Evolutionary conservation across 1,140 invertebrate species (phyloP).

Genomic region (Drosophila parvula): DNA sequence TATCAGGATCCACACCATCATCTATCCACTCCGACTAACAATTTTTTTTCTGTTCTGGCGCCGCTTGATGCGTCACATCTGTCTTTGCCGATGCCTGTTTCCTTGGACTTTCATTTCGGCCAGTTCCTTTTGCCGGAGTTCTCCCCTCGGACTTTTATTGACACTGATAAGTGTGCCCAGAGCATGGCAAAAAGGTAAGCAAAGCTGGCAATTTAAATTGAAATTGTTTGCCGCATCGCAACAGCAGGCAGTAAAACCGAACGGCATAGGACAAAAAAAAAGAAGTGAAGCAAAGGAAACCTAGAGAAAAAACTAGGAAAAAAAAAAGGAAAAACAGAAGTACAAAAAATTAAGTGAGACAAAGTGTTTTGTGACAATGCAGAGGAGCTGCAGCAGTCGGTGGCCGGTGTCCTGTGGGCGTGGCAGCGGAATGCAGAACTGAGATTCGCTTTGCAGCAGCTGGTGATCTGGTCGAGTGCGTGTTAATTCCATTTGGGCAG

Average conservation of each 20-base stretch:
- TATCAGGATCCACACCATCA: slow-evolving; percentile 22
- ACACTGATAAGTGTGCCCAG: slow-evolving; percentile 80
- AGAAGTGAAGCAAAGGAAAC: slow-evolving; percentile 6
- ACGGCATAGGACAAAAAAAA: slow-evolving; percentile 32
- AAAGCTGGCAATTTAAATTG: slow-evolving; percentile 81
- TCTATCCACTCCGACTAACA: slow-evolving; percentile 28
- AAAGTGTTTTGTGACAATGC: slow-evolving; percentile 80
- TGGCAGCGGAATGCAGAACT: slow-evolving; percentile 35
- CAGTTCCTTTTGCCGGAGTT: slow-evolving; percentile 43
- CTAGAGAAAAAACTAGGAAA: slow-evolving; percentile 32
- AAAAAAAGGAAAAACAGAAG: slow-evolving; percentile 45
- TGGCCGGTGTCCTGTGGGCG: background rate
- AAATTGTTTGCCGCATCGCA: slow-evolving; percentile 78
- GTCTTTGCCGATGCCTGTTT: slow-evolving; percentile 37
- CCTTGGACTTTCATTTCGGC: slow-evolving; percentile 25
- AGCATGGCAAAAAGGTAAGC: slow-evolving; percentile 74
- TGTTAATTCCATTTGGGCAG: slow-evolving; percentile 78
- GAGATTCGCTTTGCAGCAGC: slow-evolving; percentile 23
- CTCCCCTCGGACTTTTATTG: slow-evolving; percentile 77
- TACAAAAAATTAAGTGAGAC: slow-evolving; percentile 80
- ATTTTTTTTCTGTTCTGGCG: slow-evolving; percentile 22
- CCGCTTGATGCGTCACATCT: slow-evolving; percentile 46
- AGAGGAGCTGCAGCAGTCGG: slow-evolving; percentile 24
- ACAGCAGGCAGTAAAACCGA: slow-evolving; percentile 66
- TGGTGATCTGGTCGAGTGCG: slow-evolving; percentile 50